Evolutionary conservation across 2,797 vertebrate species (phyloP), one percentile per base, ranked within the genome.

Genomic region (Coregonus ussuriensis): DNA sequence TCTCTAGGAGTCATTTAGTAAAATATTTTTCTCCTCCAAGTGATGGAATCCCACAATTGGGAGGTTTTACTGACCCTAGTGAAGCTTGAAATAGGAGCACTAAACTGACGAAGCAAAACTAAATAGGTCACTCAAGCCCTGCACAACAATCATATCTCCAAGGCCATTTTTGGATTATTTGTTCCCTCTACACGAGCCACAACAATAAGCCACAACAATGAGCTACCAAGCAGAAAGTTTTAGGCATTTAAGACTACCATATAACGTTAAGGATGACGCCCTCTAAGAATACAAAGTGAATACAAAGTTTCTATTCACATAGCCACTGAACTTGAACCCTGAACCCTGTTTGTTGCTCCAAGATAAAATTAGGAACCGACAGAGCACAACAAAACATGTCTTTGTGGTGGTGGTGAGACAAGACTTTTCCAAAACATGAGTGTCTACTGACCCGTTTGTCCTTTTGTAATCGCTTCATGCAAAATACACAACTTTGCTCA

Each of bases 401-500:
- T 91, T 92, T 92, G 91, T 88, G 82, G 85, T 82, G 87, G 89
- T 89, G 90, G 88, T 82, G 83, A 87, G 88, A 88, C 82, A 68
- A 87, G 47, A 29, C 31, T 41, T 11, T 63, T 4, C 54, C 35
- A 25, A 47, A 47, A 74, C 72, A 62, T 6, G 85, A 67, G 84
- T 82, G 84, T 81, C 84, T 85, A 75, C 81, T 79, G 80, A 11
- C 84, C 87, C 83, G 79, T 84, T 70, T 65, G 56, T 72, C 74
- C 76, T 71, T 69, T 31, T 76, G 25, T 77, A 79, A 76, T 82
- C 80, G 81, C 88, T 77, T 76, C 77, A 62, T 86, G 77, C 83
- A 85, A 88, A 79, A 91, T 81, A 88, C 77, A 84, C 86, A 89
- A 82, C 83, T 88, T 89, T 85, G 75, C 76, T 87, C 91, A 92